These are phyloP conservation scores for Drosophila pseudoananassae DNA, from an alignment of 1,140 invertebrate species.

Conservation along the genomic window DNA sequence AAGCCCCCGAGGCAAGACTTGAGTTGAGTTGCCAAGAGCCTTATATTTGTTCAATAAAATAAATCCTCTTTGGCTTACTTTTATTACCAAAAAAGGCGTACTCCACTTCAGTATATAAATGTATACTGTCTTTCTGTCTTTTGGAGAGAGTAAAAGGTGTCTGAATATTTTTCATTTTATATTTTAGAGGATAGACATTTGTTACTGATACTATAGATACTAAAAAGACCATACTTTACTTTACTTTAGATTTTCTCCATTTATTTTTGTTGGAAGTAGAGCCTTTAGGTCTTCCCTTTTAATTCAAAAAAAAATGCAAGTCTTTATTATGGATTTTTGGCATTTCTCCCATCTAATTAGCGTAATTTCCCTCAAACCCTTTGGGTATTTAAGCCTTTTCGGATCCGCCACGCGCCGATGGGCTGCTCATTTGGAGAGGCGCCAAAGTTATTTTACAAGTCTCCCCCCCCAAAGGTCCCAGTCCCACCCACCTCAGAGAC, in stretches of 20 bases:
- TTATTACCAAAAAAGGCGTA: background rate
- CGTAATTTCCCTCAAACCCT: background rate
- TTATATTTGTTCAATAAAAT: slow-evolving; percentile 1
- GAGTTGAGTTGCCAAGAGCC: background rate
- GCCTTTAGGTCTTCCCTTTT: background rate
- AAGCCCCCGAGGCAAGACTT: background rate
- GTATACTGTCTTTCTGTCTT: too few relatives aligned
- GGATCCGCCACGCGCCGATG: slow-evolving; percentile 66
- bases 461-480: too few relatives aligned
- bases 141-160: background rate
- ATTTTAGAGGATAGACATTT: too few relatives aligned
- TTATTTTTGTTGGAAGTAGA: background rate
- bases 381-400: slow-evolving; percentile 14
- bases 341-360: background rate
- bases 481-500: background rate
- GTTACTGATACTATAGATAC: too few relatives aligned
- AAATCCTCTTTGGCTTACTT: background rate
- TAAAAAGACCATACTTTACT: too few relatives aligned
- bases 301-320: background rate
- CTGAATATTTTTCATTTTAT: background rate
- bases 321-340: background rate
- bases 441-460: slow-evolving; percentile 65
- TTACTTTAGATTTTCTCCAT: too few relatives aligned
- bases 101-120: background rate
- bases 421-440: slow-evolving; percentile 70